phyloP scores from a whole-genome alignment of 92 coral and sea anemone genomes.

The Muricea muricata region DNA sequence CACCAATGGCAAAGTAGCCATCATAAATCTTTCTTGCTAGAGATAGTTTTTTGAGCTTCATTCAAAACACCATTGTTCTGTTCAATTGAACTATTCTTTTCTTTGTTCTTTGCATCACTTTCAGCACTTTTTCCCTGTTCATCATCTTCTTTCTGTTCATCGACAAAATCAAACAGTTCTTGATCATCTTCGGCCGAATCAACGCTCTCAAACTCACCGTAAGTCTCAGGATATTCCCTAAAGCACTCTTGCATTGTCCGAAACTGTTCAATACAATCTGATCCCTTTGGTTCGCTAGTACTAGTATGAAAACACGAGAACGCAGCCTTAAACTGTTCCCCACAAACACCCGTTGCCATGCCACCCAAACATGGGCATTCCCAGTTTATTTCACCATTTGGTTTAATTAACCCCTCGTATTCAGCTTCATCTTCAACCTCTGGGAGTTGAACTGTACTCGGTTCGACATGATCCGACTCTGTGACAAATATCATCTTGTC shows the following conservation, averaged over 20 bases:
- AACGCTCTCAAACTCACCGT: slow-evolving; percentile 71
- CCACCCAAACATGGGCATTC: slow-evolving; percentile 99
- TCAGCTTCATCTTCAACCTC: slow-evolving; percentile 86
- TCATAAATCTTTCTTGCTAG: not conserved
- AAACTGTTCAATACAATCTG: slow-evolving; percentile 93
- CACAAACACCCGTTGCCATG: slow-evolving; percentile 98
- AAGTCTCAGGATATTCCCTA: slow-evolving; percentile 87
- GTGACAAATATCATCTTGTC: slow-evolving; percentile 94
- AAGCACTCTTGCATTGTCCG: slow-evolving; percentile 96
- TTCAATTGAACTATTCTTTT: not conserved
- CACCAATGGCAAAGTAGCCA: not conserved
- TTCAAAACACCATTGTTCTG: not conserved
- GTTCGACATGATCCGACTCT: slow-evolving; percentile 81
- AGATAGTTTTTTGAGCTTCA: not conserved
- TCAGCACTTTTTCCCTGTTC: slow-evolving; percentile 33
- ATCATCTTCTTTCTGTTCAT: slow-evolving; percentile 59
- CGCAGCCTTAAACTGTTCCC: slow-evolving; percentile 88
- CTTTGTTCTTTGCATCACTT: not conserved
- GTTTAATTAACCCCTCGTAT: slow-evolving; percentile 91
- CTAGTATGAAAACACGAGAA: slow-evolving; percentile 97
- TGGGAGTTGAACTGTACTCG: slow-evolving; percentile 70
- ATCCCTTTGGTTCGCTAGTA: slow-evolving; percentile 89
- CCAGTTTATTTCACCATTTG: slow-evolving; percentile 98
- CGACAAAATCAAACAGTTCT: slow-evolving; percentile 57
- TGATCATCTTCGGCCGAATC: slow-evolving; percentile 8